Evolutionary conservation across 2,113 vertebrate species (phyloP), one percentile per base, ranked within the genome.

Genomic region (Protomyctophum bolini): DNA sequence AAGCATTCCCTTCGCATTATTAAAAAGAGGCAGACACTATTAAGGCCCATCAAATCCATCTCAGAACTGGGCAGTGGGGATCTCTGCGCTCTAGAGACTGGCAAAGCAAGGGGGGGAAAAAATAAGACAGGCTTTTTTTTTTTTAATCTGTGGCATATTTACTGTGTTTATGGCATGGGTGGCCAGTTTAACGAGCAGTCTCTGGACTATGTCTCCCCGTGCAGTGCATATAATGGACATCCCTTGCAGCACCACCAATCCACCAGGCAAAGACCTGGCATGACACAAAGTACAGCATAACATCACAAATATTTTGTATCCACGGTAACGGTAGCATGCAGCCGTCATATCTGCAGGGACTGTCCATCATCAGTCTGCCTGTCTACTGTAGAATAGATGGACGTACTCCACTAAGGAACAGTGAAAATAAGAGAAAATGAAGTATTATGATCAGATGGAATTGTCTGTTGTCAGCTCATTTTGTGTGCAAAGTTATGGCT

Each of bases 1-100:
- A 93, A 93, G 82, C 77, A 88, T 45, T 12, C 75, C 74, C 75
- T 68, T 65, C 65, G 72, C 66, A 68, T 86, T 83, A 87, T 88
- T 91, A 89, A 87, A 82, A 82, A 82, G 75, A 79, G 84, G 85
- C 88, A 91, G 84, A 91, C 85, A 85, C 89, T 63, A 87, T 92
- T 91, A 92, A 82, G 76, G 79, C 75, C 77, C 70, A 84, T 89
- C 84, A 79, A 90, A 88, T 91, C 86, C 76, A 88, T 90, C 88
- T 91, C 72, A 79, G 33, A 86, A 86, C 66, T 76, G 83, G 81
- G 83, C 80, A 71, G 76, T 66, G 8, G 50, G 65, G 15, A 71
- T 86, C 86, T 79, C 72, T 81, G 72, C 70, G 70, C 74, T 60
- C 55, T 41, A 60, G 79, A 76, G 66, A 61, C 55, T 59, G 67